phyloP scores from a whole-genome alignment of 2,797 vertebrate species.

The Taeniopygia guttata region DNA sequence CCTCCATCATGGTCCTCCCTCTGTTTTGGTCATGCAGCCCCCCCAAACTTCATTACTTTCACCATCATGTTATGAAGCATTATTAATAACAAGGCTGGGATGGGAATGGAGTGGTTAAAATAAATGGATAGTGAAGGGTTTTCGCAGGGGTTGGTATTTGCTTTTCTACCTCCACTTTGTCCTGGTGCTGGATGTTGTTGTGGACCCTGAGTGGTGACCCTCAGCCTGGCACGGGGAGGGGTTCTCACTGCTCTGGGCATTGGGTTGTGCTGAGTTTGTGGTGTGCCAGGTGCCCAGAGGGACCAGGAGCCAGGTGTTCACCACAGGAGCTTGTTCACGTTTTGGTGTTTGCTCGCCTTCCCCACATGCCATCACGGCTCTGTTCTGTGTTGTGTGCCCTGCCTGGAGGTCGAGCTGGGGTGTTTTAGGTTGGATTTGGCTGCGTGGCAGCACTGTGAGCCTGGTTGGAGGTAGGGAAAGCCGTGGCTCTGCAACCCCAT shows the following conservation, averaged over 20 bases:
- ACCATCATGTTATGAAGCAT: background rate
- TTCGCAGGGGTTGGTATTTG: background rate
- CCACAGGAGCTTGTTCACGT: fast-evolving
- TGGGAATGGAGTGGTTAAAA: background rate
- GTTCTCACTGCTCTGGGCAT: background rate
- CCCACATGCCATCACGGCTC: fast-evolving
- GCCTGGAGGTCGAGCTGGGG: background rate
- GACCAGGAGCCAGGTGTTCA: background rate
- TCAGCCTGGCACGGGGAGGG: fast-evolving
- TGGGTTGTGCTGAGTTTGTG: background rate
- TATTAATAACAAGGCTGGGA: background rate
- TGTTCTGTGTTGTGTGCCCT: background rate
- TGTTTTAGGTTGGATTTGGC: background rate
- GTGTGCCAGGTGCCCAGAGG: background rate
- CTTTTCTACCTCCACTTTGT: background rate
- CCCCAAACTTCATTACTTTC: background rate
- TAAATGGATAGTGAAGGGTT: background rate
- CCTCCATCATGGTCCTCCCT: background rate
- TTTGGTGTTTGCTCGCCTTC: background rate
- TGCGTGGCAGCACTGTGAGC: fast-evolving
- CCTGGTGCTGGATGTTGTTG: background rate
- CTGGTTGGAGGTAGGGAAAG: fast-evolving
- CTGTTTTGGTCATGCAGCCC: background rate
- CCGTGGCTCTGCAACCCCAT: fast-evolving
- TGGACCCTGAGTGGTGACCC: background rate